Evolutionary conservation across 2,797 vertebrate genomes (phyloP).

Genomic region (Sebastes matsubarae): DNA sequence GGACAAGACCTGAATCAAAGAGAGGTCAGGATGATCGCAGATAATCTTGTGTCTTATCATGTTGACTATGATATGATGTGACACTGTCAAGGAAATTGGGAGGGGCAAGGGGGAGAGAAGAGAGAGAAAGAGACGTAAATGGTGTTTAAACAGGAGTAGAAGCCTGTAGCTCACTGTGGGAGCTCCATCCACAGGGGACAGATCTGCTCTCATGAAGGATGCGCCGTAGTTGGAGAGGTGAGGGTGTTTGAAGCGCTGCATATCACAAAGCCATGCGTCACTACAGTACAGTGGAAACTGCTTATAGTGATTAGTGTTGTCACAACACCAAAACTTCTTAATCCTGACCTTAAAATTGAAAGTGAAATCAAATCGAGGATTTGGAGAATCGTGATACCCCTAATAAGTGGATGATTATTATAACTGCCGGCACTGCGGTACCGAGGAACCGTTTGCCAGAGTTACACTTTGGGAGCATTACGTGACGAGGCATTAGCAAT

Average conservation of each 20-base stretch:
- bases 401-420: too few species aligned
- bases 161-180: slow-evolving; percentile 24
- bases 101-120: background rate
- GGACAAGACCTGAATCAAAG: slow-evolving; percentile 67
- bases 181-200: slow-evolving; percentile 25
- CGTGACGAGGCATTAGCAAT: too few species aligned
- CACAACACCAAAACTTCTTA: too few species aligned
- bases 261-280: slow-evolving; percentile 12
- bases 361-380: too few species aligned
- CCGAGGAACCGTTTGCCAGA: too few species aligned
- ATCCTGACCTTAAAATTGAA: too few species aligned
- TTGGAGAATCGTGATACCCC: too few species aligned
- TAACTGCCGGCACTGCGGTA: too few species aligned
- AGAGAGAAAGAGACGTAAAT: slow-evolving; percentile 30
- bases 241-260: too few species aligned
- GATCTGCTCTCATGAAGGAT: slow-evolving; percentile 14
- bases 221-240: background rate
- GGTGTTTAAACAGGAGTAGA: slow-evolving; percentile 47
- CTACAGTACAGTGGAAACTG: background rate
- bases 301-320: too few species aligned
- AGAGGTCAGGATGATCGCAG: slow-evolving; percentile 61
- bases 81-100: slow-evolving; percentile 31
- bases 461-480: too few species aligned
- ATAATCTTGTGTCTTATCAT: slow-evolving; percentile 65
- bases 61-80: slow-evolving; percentile 67